Conservation (phyloP, 2,113 vertebrate genomes). For the Catharus bicknelli region DNA sequence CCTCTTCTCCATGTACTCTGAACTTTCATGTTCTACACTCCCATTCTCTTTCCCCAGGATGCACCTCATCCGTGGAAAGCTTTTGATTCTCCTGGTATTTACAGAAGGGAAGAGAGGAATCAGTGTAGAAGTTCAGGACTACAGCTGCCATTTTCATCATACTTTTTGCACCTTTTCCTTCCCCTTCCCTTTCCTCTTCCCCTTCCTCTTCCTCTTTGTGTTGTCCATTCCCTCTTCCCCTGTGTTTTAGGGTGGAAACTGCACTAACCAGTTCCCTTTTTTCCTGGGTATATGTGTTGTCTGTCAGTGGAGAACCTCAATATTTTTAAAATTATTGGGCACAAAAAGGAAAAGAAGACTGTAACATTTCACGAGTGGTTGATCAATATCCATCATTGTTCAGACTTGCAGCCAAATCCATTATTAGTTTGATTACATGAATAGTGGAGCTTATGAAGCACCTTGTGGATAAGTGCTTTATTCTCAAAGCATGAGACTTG, state of each 20-base stretch:
- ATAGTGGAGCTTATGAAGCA: not conserved
- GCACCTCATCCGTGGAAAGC: rapidly evolving
- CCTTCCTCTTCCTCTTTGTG: not conserved
- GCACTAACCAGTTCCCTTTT: not conserved
- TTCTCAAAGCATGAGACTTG: not conserved
- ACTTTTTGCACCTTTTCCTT: not conserved
- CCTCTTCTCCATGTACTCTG: not conserved
- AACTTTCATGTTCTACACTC: not conserved
- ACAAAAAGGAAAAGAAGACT: not conserved
- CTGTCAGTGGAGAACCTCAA: not conserved
- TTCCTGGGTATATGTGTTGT: not conserved
- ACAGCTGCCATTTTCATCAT: not conserved
- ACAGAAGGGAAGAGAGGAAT: not conserved
- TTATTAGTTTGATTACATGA: not conserved
- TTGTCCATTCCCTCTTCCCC: not conserved
- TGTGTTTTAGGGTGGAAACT: not conserved
- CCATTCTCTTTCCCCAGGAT: not conserved
- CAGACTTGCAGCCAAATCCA: not conserved
- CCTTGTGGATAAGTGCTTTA: not conserved
- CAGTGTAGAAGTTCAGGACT: not conserved
- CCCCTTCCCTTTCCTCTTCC: not conserved
- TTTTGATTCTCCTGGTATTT: not conserved
- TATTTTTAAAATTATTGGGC: not conserved
- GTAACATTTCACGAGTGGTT: rapidly evolving
- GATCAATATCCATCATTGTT: not conserved